These are phyloP conservation scores for Spialia ferax DNA, from an alignment of 2,888 invertebrate genomes.

Conservation along the genomic window DNA sequence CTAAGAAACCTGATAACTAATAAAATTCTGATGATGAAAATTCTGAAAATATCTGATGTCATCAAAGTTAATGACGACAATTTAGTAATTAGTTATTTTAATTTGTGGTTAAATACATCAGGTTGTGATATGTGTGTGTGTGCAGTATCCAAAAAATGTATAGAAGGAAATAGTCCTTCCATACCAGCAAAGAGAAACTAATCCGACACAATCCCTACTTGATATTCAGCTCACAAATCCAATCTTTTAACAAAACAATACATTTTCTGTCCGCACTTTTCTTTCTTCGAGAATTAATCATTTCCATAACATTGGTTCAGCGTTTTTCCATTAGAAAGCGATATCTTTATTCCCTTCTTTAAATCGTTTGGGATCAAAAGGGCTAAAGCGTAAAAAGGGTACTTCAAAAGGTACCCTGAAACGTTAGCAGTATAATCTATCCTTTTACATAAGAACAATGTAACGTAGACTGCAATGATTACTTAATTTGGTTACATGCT, in stretches of 20 bases:
- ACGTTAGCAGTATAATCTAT: slow-evolving; percentile 16
- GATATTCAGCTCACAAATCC: slow-evolving; percentile 26
- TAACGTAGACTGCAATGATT: no score
- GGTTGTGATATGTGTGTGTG: not conserved
- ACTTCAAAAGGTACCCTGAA: slow-evolving; percentile 1
- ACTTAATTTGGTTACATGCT: no score
- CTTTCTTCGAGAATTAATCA: not conserved
- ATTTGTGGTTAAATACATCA: not conserved
- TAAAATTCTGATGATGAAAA: no score
- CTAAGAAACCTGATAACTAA: no score
- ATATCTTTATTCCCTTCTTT: not conserved
- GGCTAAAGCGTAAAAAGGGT: not conserved
- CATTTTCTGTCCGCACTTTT: slow-evolving; percentile 6
- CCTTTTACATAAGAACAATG: slow-evolving; percentile 27
- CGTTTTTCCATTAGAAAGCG: slow-evolving; percentile 3
- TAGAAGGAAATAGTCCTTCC: not conserved
- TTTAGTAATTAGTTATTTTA: not conserved
- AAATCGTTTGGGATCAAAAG: not conserved
- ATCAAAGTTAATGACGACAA: no score
- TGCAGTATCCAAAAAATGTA: not conserved
- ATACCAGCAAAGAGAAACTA: not conserved
- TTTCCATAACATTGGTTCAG: slow-evolving; percentile 7
- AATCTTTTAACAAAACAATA: slow-evolving; percentile 13
- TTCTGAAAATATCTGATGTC: no score
- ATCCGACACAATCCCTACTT: slow-evolving; percentile 1